Percentiles rank a stretch among this genome's conserved stretches.
phyloP scores from a whole-genome alignment of 2,113 vertebrate species.

The Phalacrocorax pelagicus region DNA sequence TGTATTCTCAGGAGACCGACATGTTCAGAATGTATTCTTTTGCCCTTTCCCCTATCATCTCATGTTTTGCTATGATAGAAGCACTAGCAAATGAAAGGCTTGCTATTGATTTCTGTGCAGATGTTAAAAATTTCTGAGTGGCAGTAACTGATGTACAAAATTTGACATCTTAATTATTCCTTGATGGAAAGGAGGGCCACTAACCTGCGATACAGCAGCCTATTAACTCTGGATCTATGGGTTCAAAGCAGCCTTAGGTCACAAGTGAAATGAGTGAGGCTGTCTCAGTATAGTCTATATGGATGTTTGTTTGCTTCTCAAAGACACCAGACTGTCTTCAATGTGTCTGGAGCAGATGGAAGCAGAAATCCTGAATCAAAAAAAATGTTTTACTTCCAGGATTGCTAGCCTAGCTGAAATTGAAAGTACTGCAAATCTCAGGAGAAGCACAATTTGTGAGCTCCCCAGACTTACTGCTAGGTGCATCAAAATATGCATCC shows the following conservation, averaged over 20 bases:
- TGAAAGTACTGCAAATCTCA: background rate
- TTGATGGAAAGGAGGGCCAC: slow-evolving; percentile 7
- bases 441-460: background rate
- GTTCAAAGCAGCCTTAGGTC: slow-evolving; percentile 7
- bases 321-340: background rate
- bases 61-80: slow-evolving; percentile 40
- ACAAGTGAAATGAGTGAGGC: background rate
- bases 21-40: slow-evolving; percentile 17
- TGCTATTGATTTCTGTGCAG: slow-evolving; percentile 61
- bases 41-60: background rate
- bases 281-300: background rate
- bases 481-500: background rate
- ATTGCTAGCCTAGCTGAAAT: background rate
- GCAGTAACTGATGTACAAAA: background rate
- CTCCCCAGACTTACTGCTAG: background rate
- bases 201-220: background rate
- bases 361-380: background rate
- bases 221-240: slow-evolving; percentile 14
- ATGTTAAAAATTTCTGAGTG: slow-evolving; percentile 50
- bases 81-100: slow-evolving; percentile 28
- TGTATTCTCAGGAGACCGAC: slow-evolving; percentile 30
- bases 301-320: background rate
- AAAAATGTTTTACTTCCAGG: background rate
- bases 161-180: slow-evolving; percentile 53
- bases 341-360: background rate